Evolutionary conservation across 2,797 vertebrate genomes (phyloP).

Genomic region (Stomatorhinus walkeri): DNA sequence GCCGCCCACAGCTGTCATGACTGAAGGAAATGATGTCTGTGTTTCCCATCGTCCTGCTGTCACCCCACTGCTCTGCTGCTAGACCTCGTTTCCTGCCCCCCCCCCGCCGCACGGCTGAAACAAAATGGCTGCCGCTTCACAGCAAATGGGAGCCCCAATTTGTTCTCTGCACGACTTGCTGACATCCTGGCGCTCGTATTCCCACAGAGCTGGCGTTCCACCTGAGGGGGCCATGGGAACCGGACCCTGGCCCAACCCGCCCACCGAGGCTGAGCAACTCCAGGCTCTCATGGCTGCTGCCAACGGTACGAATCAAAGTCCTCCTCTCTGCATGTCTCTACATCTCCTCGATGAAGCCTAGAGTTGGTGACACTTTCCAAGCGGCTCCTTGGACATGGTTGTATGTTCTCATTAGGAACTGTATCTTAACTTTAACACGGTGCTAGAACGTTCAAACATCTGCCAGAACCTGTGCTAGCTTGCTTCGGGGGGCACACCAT

Average conservation of each 20-base stretch:
- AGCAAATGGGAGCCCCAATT: background rate
- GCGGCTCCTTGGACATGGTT: background rate
- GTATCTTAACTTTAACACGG: background rate
- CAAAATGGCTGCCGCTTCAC: slow-evolving; percentile 35
- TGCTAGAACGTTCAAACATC: background rate
- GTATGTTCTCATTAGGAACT: background rate
- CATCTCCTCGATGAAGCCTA: background rate
- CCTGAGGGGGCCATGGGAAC: slow-evolving; percentile 89
- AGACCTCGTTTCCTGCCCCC: background rate
- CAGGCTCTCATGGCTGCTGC: slow-evolving; percentile 95
- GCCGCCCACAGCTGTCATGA: background rate
- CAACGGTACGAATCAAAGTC: slow-evolving; percentile 70
- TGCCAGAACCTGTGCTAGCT: background rate
- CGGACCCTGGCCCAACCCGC: slow-evolving; percentile 94
- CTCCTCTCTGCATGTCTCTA: background rate
- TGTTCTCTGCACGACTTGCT: too few relatives aligned
- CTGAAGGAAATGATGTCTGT: background rate
- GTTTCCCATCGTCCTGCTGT: background rate
- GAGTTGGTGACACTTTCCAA: background rate
- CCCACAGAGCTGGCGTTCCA: slow-evolving; percentile 62
- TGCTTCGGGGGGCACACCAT: background rate
- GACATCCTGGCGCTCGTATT: background rate
- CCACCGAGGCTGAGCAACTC: slow-evolving; percentile 92
- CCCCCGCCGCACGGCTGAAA: background rate
- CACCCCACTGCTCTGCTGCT: background rate